Evolutionary conservation across 2,888 invertebrate genomes (phyloP), one percentile per base, ranked within the genome.

Genomic region (Tetranychus truncatus): DNA sequence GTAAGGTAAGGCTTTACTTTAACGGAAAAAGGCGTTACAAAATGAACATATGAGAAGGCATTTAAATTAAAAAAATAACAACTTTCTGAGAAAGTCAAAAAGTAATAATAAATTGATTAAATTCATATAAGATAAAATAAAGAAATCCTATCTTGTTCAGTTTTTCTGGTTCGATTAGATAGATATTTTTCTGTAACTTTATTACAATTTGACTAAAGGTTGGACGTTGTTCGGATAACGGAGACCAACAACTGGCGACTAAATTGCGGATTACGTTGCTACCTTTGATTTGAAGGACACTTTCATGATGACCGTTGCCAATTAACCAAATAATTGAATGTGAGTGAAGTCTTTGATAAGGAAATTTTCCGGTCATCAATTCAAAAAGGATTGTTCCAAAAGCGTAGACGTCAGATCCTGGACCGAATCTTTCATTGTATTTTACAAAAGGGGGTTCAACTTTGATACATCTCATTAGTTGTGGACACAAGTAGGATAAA

Each of bases 191-290:
- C 73, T 81, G 81, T 20, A 83, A 78, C 72, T 81, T 80, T 75
- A 80, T 80, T 75, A 80, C 80, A 71, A 83, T 81, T 46, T 81
- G 80, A n/a, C 78, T 76, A 77, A 82, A 81, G 66, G 80, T 79
- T 0, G 82, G 82, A 74, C 83, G 77, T 72, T 80, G 77, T 45
- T 77, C 75, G 4, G 82, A 80, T 46, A 80, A 79, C 21, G 78
- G 79, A 1, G 80, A 78, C 83, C 83, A 83, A 77, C 82, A 82
- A 45, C 80, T 78, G 73, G 81, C 80, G 20, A 83, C 81, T 72
- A 83, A 75, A 45, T 78, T 78, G 81, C 82, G 82, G 45, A 83
- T 78, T 18, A 80, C 80, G n/a, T 80, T 78, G n/a, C 81, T 80
- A 76, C 81, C 80, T 75, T 80, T 80, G 24, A 82, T 78, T 66